Evolutionary conservation across 2,797 vertebrate species (phyloP), one percentile per base, ranked within the genome.

Genomic region (Mycteria americana): DNA sequence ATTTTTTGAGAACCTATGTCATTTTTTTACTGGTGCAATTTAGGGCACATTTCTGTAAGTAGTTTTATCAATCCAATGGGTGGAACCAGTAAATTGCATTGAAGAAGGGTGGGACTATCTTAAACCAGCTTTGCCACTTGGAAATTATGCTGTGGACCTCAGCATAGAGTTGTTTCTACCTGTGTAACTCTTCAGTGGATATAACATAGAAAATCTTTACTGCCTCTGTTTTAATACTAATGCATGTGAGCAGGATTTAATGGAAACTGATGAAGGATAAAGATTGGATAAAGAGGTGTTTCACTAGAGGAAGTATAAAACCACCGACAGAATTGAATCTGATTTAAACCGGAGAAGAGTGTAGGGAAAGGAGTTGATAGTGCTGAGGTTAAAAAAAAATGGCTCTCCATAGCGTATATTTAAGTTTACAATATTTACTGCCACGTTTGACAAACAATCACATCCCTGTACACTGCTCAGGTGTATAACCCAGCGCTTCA

Each of bases 261-360:
- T 79, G 73, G 60, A 94, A 95, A 80, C 23, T 68, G 70, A 77
- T 83, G 54, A 92, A 91, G 68, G 57, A 76, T 92, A 54, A 92
- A 88, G 27, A 92, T 6, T 89, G 88, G 65, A 85, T 88, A 82
- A 96, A 51, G 60, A 94, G 35, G 39, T 81, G 70, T 91, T 94
- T 93, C 84, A 70, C 64, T 85, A 41, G 75, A 84, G 57, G 67
- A 81, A 95, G 76, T 95, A 76, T 72, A 93, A 93, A 95, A 84
- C 41, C 85, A 87, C 48, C 33, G 63, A 64, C 35, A 80, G 76
- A 60, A 91, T 43, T 72, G 53, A 89, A 73, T 92, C 50, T 87
- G 41, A 69, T 90, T 90, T 89, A 65, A 78, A 83, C 57, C 4
- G 10, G 21, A 81, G 46, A 67, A 76, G 25, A 65, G 22, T 16